Evolutionary conservation across 2,797 vertebrate species (phyloP), one percentile per base, ranked within the genome.

Genomic region (Malurus splendens): DNA sequence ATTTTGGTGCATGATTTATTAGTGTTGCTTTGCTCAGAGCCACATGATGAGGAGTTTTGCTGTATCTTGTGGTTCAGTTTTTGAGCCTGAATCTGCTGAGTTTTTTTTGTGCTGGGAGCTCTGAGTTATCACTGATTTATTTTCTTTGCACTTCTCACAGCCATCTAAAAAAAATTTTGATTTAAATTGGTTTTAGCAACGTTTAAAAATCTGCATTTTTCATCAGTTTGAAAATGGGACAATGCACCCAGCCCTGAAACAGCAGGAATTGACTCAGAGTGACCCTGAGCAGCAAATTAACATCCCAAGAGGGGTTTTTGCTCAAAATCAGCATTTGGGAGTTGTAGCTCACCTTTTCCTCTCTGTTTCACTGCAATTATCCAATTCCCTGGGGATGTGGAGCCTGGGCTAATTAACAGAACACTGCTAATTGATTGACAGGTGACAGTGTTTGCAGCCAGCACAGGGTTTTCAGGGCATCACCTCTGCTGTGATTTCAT

Each of bases 281-380:
- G 79, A 91, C 71, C 65, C 68, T 38, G 54, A 86, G 50, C 76
- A 77, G n/a, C 64, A 88, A 70, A 78, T 94, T 94, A 93, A 83
- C 70, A 82, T 77, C 73, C 50, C 80, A 73, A 7, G 28, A n/a
- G 95, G 57, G 47, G 27, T 36, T 57, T 33, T 41, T 50, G 54
- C 79, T 93, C n/a, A 10, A 68, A 85, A 87, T 76, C 89, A 72
- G 73, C 54, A 20, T 48, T 71, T 56, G 64, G 18, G 56, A 44
- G 33, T 30, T 77, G 72, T 1, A 51, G 33, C 65, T 71, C 47
- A 74, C 73, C 52, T 90, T 93, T 74, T 57, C 48, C 74, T 86
- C 87, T 60, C 14, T 41, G 44, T 74, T 94, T 84, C 30, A 10
- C 55, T 45, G 33, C 82, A 86, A 17, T 96, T 89, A 82, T 24